Evolutionary conservation across 2,888 invertebrate genomes (phyloP).

Genomic region (Perdita meconis): DNA sequence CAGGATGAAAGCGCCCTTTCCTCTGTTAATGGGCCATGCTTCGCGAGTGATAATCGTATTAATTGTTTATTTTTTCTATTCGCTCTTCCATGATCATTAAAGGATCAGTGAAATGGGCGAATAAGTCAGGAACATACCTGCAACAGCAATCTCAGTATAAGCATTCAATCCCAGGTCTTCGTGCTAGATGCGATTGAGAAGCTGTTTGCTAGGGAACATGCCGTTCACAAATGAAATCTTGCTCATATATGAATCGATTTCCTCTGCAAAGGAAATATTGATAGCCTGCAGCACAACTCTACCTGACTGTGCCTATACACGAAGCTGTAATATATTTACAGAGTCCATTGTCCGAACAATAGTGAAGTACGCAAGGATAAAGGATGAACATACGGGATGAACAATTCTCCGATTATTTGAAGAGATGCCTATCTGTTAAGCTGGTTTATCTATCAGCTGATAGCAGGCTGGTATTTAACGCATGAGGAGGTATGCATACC

Average conservation of each 20-base stretch:
- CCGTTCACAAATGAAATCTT: background rate
- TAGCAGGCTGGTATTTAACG: constrained; percentile 35
- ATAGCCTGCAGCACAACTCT: background rate
- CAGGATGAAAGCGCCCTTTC: background rate
- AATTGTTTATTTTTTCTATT: constrained; percentile 6
- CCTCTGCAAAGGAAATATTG: no score
- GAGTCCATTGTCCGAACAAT: background rate
- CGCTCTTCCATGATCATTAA: background rate
- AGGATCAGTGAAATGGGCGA: background rate
- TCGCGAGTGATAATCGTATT: constrained; percentile 2
- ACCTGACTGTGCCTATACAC: background rate
- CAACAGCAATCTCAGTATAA: background rate
- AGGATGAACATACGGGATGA: background rate
- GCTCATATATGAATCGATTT: background rate
- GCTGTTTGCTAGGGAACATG: background rate
- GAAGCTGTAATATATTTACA: background rate
- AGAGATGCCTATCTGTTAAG: constrained; percentile 5
- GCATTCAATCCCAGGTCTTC: background rate
- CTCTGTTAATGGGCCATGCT: constrained; percentile 12
- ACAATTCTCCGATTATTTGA: background rate
- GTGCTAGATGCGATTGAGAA: background rate
- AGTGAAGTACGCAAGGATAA: no score
- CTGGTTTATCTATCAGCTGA: constrained; percentile 4
- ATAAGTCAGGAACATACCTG: background rate
- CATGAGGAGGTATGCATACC: constrained; percentile 85